These are phyloP conservation scores for Eupeodes corollae DNA, from an alignment of 1,140 invertebrate genomes.

Conservation along the genomic window DNA sequence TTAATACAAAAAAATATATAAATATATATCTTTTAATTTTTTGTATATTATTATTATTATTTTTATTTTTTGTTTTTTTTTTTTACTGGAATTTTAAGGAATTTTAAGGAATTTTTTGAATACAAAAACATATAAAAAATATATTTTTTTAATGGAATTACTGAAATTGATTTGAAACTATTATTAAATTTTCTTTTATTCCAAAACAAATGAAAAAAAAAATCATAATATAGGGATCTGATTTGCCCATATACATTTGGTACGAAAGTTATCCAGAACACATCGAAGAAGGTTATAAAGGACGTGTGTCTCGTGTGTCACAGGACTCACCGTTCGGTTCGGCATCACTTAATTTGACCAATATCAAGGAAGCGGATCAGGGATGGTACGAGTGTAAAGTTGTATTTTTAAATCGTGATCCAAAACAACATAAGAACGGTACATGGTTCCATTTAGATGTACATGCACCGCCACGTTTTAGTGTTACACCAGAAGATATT, in stretches of 20 bases:
- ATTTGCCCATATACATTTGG: constrained; percentile 94
- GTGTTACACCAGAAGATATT: constrained; percentile 81
- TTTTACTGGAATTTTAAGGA: too few species aligned
- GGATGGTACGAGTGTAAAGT: constrained; percentile 97
- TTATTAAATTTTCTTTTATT: too few species aligned
- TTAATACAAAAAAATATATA: too few species aligned
- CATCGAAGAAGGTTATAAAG: constrained; percentile 83
- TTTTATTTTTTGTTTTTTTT: too few species aligned
- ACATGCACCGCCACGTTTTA: constrained; percentile 86
- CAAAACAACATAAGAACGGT: constrained; percentile 79
- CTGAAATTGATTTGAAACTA: too few species aligned
- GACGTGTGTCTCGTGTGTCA: constrained; percentile 74
- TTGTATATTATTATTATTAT: too few species aligned
- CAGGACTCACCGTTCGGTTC: constrained; percentile 76
- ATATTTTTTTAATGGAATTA: too few species aligned
- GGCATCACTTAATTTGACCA: constrained; percentile 86
- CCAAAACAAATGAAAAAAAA: too few species aligned
- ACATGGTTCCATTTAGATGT: constrained; percentile 96
- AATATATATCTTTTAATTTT: too few species aligned
- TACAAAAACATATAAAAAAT: too few species aligned
- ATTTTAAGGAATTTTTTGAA: too few species aligned
- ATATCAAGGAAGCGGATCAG: constrained; percentile 83
- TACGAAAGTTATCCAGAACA: constrained; percentile 93
- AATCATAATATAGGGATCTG: constrained; percentile 57
- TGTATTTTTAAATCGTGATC: constrained; percentile 86